A percentile compares a stretch with the other conserved stretches of the same genome.
phyloP scores from a whole-genome alignment of 2,113 vertebrate genomes.

The Bubalus kerabau region DNA sequence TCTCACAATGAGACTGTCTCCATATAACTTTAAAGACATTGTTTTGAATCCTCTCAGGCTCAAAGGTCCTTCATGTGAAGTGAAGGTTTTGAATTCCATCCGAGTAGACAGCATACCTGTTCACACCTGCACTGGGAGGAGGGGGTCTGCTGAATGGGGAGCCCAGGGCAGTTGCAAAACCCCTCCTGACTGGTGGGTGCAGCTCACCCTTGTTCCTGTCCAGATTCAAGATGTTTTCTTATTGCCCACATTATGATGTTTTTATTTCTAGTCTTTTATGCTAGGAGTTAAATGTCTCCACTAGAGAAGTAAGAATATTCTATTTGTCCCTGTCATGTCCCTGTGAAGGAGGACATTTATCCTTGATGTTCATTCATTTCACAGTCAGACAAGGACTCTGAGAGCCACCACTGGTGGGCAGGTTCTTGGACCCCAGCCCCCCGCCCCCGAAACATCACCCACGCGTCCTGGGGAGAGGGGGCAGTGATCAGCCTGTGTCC shows the following conservation, averaged over 20 bases:
- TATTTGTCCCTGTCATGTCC: background rate
- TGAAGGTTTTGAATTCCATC: background rate
- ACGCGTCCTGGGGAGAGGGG: background rate
- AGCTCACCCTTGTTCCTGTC: background rate
- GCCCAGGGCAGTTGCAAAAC: background rate
- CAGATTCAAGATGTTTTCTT: background rate
- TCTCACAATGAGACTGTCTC: background rate
- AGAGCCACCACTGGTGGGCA: rapidly evolving
- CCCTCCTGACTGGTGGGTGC: too few relatives aligned
- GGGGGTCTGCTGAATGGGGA: too few relatives aligned
- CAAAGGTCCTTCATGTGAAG: background rate
- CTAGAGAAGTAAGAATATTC: background rate
- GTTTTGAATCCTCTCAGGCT: background rate
- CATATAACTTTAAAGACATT: conserved; percentile 22
- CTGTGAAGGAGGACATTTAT: background rate
- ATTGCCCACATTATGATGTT: background rate
- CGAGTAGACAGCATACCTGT: background rate
- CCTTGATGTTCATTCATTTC: background rate
- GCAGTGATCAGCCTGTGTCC: too few relatives aligned
- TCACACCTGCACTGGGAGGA: background rate
- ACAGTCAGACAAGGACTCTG: background rate
- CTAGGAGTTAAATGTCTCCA: background rate
- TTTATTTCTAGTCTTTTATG: background rate
- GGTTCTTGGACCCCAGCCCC: background rate
- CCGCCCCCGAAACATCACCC: too few relatives aligned